Percentiles rank a stretch among this genome's conserved stretches.
Conservation (phyloP, 2,797 vertebrate species). For the Crocidura indochinensis region DNA sequence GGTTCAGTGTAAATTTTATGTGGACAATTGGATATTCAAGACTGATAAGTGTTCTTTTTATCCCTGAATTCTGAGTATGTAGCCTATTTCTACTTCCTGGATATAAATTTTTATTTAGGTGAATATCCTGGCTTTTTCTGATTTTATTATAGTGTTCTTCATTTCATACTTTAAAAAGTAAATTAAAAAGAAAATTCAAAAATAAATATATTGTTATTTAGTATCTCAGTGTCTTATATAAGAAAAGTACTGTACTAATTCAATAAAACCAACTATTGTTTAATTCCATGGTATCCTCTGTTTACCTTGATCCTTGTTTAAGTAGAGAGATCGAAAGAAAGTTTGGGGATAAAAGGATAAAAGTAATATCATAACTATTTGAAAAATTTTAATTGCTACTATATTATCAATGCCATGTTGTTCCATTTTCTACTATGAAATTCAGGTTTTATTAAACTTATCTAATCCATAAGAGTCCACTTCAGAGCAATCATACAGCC, state of each 20-base stretch:
- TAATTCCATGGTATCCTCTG: slow-evolving; percentile 7
- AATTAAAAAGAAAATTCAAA: slow-evolving; percentile 51
- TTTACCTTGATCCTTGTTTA: slow-evolving; percentile 12
- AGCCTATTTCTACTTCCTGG: slow-evolving; percentile 6
- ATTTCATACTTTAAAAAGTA: background rate
- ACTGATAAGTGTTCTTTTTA: background rate
- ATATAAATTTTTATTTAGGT: background rate
- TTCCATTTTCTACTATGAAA: slow-evolving; percentile 65
- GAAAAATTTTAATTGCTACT: slow-evolving; percentile 60
- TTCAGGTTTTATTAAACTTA: slow-evolving; percentile 76
- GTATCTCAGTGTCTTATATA: background rate
- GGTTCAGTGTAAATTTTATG: background rate
- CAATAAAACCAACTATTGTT: background rate
- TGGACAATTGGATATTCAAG: background rate
- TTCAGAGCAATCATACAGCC: slow-evolving; percentile 36
- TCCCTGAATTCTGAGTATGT: background rate
- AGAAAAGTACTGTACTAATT: background rate
- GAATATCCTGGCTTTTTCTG: background rate
- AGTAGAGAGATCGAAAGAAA: background rate
- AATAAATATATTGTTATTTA: background rate
- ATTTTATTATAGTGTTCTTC: background rate
- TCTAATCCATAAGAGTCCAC: slow-evolving; percentile 59
- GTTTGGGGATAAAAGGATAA: slow-evolving; percentile 3
- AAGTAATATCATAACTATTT: background rate
- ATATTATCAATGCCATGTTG: background rate